These are phyloP conservation scores for Dromas ardeola DNA, from an alignment of 2,113 vertebrate genomes.

Conservation along the genomic window DNA sequence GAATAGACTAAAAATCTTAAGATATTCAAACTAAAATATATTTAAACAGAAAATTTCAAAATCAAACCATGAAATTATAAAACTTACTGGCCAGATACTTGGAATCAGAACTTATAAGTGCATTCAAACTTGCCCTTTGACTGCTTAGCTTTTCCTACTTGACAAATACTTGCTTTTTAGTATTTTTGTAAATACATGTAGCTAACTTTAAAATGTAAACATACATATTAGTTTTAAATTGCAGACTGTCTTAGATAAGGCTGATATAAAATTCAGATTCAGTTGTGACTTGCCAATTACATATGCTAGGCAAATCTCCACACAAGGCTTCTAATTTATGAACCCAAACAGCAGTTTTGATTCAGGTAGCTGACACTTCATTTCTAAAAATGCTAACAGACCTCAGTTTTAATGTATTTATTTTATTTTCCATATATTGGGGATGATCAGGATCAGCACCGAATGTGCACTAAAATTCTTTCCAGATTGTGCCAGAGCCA, in stretches of 20 bases:
- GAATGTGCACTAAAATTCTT: background rate
- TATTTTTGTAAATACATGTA: background rate
- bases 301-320: background rate
- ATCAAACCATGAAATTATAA: background rate
- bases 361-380: background rate
- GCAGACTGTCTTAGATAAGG: background rate
- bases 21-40: background rate
- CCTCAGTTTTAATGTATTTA: background rate
- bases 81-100: background rate
- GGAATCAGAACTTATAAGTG: background rate
- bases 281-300: background rate
- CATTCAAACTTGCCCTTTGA: background rate
- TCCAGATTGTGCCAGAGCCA: background rate
- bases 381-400: background rate
- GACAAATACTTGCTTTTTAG: background rate
- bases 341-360: background rate
- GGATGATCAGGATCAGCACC: background rate
- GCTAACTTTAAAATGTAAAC: background rate
- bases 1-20: background rate
- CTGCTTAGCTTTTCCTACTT: background rate
- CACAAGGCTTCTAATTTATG: background rate
- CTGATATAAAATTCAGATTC: background rate
- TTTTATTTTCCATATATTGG: background rate
- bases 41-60: background rate
- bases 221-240: background rate